These are phyloP conservation scores for Sebastes taczanowskii DNA, from an alignment of 2,797 vertebrate species.

Conservation along the genomic window DNA sequence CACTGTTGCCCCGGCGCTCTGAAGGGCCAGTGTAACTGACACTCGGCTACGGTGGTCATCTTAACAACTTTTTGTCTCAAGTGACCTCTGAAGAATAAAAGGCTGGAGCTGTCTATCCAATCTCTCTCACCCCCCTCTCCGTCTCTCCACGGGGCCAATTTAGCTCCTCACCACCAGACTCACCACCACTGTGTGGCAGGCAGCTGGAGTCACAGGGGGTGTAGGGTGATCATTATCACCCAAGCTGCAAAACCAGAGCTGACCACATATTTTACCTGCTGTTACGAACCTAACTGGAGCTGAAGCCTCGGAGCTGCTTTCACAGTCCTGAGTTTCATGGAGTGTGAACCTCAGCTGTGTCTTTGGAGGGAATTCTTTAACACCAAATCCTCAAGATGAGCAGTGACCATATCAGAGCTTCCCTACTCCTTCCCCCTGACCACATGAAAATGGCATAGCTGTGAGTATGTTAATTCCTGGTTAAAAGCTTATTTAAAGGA, in stretches of 20 bases:
- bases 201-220: constrained; percentile 19
- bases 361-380: background rate
- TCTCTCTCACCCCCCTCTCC: background rate
- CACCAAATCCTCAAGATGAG: background rate
- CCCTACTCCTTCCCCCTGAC: background rate
- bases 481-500: background rate
- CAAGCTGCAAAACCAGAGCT: constrained; percentile 30
- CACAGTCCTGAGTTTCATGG: background rate
- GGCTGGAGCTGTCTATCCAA: constrained; percentile 16
- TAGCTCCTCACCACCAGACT: constrained; percentile 34
- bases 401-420: background rate
- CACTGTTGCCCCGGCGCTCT: background rate
- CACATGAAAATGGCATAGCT: background rate
- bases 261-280: constrained; percentile 30
- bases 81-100: constrained; percentile 37
- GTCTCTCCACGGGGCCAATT: constrained; percentile 61
- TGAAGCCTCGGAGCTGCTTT: background rate
- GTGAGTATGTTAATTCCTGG: background rate
- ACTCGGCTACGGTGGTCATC: constrained; percentile 26
- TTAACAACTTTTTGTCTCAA: constrained; percentile 35
- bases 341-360: background rate
- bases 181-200: constrained; percentile 15
- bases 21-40: constrained; percentile 10
- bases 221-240: constrained; percentile 50
- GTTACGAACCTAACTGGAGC: constrained; percentile 1